Evolutionary conservation across 2,888 invertebrate species (phyloP).

Genomic region (Diaprepes abbreviatus): DNA sequence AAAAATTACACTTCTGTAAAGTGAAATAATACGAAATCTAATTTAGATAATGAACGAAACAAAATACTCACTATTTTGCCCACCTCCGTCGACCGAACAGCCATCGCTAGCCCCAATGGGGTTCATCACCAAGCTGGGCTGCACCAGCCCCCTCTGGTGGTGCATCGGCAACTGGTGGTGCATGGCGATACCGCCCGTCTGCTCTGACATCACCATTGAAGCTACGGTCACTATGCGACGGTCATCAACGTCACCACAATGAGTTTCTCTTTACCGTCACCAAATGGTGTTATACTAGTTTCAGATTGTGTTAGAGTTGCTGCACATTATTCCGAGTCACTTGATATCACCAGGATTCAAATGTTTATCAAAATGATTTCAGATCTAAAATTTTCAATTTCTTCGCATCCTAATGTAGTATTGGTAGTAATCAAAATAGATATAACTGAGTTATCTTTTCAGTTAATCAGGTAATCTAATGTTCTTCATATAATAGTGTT

Average conservation of each 20-base stretch:
- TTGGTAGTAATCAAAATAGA: no score
- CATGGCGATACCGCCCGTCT: constrained; percentile 74
- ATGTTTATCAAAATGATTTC: neutral
- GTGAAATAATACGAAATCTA: no score
- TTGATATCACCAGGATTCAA: neutral
- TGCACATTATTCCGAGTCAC: neutral
- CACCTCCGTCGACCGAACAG: constrained; percentile 62
- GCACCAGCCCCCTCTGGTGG: constrained; percentile 69
- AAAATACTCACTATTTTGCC: constrained; percentile 44
- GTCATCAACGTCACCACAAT: constrained; percentile 52
- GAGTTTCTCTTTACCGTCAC: constrained; percentile 5
- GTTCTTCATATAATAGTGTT: no score
- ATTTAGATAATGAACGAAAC: neutral
- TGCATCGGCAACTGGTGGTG: constrained; percentile 74
- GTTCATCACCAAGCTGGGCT: constrained; percentile 75
- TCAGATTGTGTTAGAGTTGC: neutral
- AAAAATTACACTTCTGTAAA: no score
- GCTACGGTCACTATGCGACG: constrained; percentile 60
- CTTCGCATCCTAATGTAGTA: no score
- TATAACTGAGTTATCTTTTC: no score
- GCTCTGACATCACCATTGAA: constrained; percentile 77
- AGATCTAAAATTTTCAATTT: no score
- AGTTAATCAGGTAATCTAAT: no score
- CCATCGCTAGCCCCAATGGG: constrained; percentile 61
- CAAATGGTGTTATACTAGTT: neutral